A percentile compares a stretch with the other conserved stretches of the same genome.
phyloP scores from a whole-genome alignment of 2,113 vertebrate species.

The Oreochromis tanganicae region DNA sequence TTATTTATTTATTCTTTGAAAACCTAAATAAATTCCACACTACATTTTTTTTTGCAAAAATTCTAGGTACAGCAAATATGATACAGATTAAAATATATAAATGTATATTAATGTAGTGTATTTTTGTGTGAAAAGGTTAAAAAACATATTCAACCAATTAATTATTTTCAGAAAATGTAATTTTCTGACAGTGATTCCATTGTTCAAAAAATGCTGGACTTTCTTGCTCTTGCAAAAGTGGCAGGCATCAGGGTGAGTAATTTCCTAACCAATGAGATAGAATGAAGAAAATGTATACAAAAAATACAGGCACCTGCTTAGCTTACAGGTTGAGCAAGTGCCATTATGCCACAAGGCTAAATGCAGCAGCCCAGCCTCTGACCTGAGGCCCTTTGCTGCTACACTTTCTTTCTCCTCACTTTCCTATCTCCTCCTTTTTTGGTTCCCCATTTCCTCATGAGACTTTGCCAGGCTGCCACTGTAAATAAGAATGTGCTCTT shows the following conservation, averaged over 20 bases:
- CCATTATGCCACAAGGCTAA: neutral
- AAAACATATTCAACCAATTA: neutral
- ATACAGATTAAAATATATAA: neutral
- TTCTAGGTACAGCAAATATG: neutral
- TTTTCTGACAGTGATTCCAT: neutral
- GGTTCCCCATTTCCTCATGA: neutral
- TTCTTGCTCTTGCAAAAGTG: neutral
- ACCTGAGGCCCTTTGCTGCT: neutral
- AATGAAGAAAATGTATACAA: neutral
- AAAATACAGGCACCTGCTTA: neutral
- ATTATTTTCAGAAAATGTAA: neutral
- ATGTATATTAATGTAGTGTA: neutral
- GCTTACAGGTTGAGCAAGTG: neutral
- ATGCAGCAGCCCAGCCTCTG: neutral
- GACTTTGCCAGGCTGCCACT: neutral
- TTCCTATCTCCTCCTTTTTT: neutral
- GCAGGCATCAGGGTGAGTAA: neutral
- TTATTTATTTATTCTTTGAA: neutral
- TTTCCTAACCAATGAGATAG: neutral
- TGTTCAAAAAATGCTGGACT: neutral
- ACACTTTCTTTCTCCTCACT: neutral
- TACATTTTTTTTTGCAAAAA: too few relatives aligned
- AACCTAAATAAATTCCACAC: too few relatives aligned
- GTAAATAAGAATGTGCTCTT: neutral
- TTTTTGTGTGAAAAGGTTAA: neutral